phyloP scores from a whole-genome alignment of 2,888 invertebrate species.

The Sclerodermus sp. region DNA sequence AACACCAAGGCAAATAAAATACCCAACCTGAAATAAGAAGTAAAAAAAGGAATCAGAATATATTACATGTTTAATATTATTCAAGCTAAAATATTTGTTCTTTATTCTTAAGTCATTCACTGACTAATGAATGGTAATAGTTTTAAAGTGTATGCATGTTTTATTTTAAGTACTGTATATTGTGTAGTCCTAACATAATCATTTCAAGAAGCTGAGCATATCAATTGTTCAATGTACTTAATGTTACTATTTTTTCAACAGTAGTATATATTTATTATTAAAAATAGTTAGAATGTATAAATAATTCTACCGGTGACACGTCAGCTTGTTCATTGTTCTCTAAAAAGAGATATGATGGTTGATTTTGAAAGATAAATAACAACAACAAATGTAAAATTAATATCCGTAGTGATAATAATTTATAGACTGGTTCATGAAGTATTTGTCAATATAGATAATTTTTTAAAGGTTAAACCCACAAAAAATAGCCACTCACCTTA shows the following conservation, averaged over 20 bases:
- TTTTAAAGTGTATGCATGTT: no score
- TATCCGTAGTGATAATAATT: background rate
- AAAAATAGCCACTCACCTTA: conserved; percentile 37
- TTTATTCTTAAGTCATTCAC: no score
- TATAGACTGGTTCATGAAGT: background rate
- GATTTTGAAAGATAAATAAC: no score
- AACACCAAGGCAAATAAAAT: conserved; percentile 35
- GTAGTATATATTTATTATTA: background rate
- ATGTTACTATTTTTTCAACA: background rate
- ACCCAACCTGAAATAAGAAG: conserved; percentile 30
- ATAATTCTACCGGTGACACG: conserved; percentile 33
- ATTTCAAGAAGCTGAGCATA: no score
- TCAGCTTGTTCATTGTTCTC: conserved; percentile 28
- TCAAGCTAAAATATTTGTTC: no score
- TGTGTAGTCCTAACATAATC: no score
- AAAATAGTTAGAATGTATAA: conserved; percentile 1
- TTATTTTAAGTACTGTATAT: no score
- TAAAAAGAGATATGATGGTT: background rate
- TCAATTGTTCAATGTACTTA: no score
- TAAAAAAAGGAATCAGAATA: background rate
- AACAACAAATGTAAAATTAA: background rate
- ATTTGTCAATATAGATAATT: background rate
- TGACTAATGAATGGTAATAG: no score
- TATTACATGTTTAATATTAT: background rate
- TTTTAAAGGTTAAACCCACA: conserved; percentile 22